Base-by-base conservation (phyloP, 2,888 invertebrate species). In the Caenorhabditis drosophilae region DNA sequence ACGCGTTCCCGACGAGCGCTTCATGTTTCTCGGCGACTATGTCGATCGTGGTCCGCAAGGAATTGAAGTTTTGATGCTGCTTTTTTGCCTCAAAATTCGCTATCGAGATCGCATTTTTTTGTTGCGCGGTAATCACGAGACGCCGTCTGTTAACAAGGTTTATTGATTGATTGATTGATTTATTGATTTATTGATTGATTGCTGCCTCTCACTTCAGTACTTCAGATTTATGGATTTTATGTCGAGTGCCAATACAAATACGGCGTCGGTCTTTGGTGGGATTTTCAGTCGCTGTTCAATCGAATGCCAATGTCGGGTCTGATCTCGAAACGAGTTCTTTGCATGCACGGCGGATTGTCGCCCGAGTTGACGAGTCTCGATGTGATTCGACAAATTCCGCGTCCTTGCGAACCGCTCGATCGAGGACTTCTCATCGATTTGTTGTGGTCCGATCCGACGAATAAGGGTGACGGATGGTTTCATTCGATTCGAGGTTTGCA, bases 381-480 rank as follows among this genome's bases (percentile, higher is more conserved):
- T 47, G 66, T 67, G 15, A 72, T 78, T 38, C 69, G 78, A 18
- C 50, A 57, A 34, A 75, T 76, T 53, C 38, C 59, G 6, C 67
- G 78, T 25, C 78, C 79, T 1, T 76, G 75, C 50, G 77, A 77
- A 49, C 76, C 78, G 12, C 66, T 73, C 18, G 78, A 78, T 53
- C 66, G 67, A 36, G 78, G 78, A 12, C 60, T 78, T 11, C 68
- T 78, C 18, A 78, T 76, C 45, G 78, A 78, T 56, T 53, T 78
- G 49, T 68, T 78, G 25, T 78, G 78, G 78, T 71, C 76, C n/a
- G 78, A 78, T 54, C 77, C 77, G 34, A 78, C 78, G 11, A 78
- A 78, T 53, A 74, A 73, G 56, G 75, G 73, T 20, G 76, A 76
- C 27, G 75, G 73, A 38, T 71, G 75, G 70, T 67, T 63, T 56